A percentile compares a stretch with the other conserved stretches of the same genome.
These are phyloP conservation scores for Pygoscelis adeliae DNA, from an alignment of 2,113 vertebrate genomes.

Conservation along the genomic window DNA sequence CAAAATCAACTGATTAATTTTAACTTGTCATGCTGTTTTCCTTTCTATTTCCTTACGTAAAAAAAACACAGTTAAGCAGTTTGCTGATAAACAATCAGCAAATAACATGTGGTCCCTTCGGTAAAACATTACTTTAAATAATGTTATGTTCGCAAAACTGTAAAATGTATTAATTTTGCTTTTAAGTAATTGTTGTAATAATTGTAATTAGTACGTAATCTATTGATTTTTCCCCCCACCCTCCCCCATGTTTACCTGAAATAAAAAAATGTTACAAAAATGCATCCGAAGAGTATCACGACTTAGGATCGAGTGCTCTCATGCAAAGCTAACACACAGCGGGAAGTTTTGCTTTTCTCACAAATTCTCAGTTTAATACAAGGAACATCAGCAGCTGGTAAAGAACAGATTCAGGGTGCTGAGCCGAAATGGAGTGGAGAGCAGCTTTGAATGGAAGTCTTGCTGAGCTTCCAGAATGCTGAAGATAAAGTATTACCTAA, in stretches of 20 bases:
- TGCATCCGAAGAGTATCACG: neutral
- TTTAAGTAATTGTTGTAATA: neutral
- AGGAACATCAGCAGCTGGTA: conserved; percentile 57
- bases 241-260: neutral
- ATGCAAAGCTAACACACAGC: conserved; percentile 59
- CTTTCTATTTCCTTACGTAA: neutral
- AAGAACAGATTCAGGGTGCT: conserved; percentile 42
- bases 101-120: neutral
- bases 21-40: neutral
- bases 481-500: conserved; percentile 42
- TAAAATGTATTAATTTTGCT: neutral
- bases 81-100: neutral
- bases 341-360: conserved; percentile 65
- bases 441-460: conserved; percentile 42
- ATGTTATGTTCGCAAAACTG: neutral
- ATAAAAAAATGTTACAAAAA: conserved; percentile 9
- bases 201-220: neutral
- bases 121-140: neutral
- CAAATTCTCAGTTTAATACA: conserved; percentile 58
- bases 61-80: neutral
- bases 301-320: conserved; percentile 51
- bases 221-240: neutral
- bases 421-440: conserved; percentile 32
- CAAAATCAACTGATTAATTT: neutral
- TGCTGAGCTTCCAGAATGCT: conserved; percentile 59